These are phyloP conservation scores for Parazoanthus swiftii DNA, from an alignment of 92 coral and sea anemone species.

Conservation along the genomic window DNA sequence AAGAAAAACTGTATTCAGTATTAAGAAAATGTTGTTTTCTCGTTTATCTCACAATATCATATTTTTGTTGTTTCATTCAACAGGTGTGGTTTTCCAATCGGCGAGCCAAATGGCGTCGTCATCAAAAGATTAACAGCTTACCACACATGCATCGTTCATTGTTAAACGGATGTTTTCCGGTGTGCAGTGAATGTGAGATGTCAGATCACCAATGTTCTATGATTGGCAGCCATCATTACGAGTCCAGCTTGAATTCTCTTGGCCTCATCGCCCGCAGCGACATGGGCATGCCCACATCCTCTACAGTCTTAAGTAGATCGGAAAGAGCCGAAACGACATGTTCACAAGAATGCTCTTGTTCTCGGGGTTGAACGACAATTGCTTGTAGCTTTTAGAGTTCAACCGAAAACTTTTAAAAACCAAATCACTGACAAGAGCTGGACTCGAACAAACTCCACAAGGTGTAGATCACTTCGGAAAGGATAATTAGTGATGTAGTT, in stretches of 20 bases:
- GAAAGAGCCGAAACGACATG: slow-evolving; percentile 51
- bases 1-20: neutral
- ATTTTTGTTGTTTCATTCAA: slow-evolving; percentile 21
- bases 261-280: slow-evolving; percentile 57
- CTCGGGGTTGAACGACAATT: slow-evolving; percentile 54
- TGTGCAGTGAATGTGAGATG: slow-evolving; percentile 95
- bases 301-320: slow-evolving; percentile 25
- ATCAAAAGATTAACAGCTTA: slow-evolving; percentile 90
- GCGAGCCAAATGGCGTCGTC: slow-evolving; percentile 99
- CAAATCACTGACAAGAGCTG: slow-evolving; percentile 5
- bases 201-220: slow-evolving; percentile 85
- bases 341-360: slow-evolving; percentile 80
- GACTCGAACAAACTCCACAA: neutral
- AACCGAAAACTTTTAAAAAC: neutral
- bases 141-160: slow-evolving; percentile 92
- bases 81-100: slow-evolving; percentile 99
- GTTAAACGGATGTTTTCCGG: slow-evolving; percentile 87
- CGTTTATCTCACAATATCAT: neutral
- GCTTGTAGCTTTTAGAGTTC: neutral
- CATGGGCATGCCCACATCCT: slow-evolving; percentile 31
- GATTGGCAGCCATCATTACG: slow-evolving; percentile 69
- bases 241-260: slow-evolving; percentile 67
- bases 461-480: neutral
- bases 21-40: neutral
- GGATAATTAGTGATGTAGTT: neutral